Percentiles rank a stretch among this genome's conserved stretches.
Evolutionary conservation across 1,140 invertebrate genomes (phyloP).

Genomic region (Oedothorax gibbosus): DNA sequence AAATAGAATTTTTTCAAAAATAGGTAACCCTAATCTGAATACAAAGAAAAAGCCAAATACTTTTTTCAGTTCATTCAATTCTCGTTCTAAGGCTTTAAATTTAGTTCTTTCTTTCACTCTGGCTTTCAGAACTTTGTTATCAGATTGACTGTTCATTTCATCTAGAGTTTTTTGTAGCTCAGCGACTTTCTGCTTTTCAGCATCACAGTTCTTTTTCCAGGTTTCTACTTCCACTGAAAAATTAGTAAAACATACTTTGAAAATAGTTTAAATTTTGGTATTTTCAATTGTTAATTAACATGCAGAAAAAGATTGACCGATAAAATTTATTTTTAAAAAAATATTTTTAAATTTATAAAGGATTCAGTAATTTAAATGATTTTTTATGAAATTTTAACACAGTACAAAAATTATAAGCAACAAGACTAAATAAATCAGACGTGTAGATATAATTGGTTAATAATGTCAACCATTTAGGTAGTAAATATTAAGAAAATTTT

Average conservation of each 20-base stretch:
- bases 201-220: slow-evolving; percentile 59
- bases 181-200: slow-evolving; percentile 71
- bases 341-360: no score
- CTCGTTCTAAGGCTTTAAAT: slow-evolving; percentile 85
- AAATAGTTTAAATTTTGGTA: background rate
- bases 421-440: no score
- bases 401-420: no score
- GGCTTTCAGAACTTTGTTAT: slow-evolving; percentile 77
- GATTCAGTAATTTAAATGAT: no score
- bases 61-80: slow-evolving; percentile 77
- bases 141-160: slow-evolving; percentile 79
- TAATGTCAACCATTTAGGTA: no score
- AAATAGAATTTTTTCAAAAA: background rate
- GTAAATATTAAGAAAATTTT: no score
- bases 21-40: background rate
- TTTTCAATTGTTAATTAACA: no score
- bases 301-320: no score
- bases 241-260: background rate
- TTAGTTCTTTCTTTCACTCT: slow-evolving; percentile 84
- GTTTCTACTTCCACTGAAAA: slow-evolving; percentile 33
- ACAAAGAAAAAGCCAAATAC: slow-evolving; percentile 65
- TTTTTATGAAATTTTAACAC: no score
- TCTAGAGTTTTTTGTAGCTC: slow-evolving; percentile 79
- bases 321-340: no score
- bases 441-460: no score